Conservation (phyloP, 2,113 vertebrate genomes). For the Axis porcinus region DNA sequence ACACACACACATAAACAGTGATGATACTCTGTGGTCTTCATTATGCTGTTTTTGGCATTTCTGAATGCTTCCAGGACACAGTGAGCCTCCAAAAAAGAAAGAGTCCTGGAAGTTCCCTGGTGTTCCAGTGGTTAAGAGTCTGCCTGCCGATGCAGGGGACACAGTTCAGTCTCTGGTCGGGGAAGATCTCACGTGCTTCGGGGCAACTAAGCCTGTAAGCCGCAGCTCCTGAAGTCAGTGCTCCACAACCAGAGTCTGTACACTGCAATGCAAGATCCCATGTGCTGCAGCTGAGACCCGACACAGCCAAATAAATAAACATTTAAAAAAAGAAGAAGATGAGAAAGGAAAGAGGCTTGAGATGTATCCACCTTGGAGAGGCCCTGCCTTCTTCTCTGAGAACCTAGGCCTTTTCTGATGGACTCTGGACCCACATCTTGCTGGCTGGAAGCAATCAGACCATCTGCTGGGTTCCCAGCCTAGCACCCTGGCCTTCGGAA, state of each 20-base stretch:
- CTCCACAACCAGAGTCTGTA: background rate
- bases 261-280: background rate
- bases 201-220: background rate
- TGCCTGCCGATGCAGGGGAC: background rate
- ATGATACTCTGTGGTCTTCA: background rate
- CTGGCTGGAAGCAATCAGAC: background rate
- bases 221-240: background rate
- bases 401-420: background rate
- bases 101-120: background rate
- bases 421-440: background rate
- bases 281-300: background rate
- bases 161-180: background rate
- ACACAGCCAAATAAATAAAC: background rate
- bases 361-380: background rate
- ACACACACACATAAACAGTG: background rate
- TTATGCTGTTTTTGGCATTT: background rate
- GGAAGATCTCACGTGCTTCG: background rate
- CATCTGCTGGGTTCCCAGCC: background rate
- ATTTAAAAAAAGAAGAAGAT: background rate
- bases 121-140: background rate
- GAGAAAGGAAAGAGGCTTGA: background rate
- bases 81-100: background rate
- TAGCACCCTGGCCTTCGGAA: fast-evolving
- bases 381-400: background rate
- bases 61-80: background rate